Evolutionary conservation across 1,140 invertebrate genomes (phyloP).

Genomic region (Pseudobourletiella spinata): DNA sequence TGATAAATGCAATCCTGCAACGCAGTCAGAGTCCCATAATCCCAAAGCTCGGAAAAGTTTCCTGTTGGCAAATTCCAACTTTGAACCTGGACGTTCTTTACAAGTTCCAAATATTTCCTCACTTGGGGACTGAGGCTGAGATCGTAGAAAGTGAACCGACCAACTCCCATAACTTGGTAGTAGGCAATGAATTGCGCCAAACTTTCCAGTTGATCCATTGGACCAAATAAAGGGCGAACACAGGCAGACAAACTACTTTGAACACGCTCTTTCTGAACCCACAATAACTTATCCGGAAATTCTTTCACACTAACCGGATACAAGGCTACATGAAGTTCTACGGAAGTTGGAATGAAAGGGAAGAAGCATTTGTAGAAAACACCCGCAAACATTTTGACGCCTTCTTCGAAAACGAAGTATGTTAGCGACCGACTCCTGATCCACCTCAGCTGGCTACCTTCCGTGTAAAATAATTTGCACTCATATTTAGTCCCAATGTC

Average conservation of each 20-base stretch:
- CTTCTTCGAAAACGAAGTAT: constrained; percentile 31
- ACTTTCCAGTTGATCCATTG: constrained; percentile 20
- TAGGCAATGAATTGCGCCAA: constrained; percentile 30
- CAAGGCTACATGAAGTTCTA: constrained; percentile 13
- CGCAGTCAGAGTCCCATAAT: constrained; percentile 54
- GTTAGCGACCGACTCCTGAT: constrained; percentile 5
- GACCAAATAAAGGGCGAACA: constrained; percentile 30
- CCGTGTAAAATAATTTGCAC: constrained; percentile 22
- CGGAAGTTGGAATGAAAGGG: not conserved
- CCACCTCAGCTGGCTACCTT: not conserved
- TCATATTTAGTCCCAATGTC: constrained; percentile 3
- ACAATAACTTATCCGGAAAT: constrained; percentile 28
- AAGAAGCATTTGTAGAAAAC: constrained; percentile 29
- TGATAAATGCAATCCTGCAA: constrained; percentile 90
- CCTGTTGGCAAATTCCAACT: constrained; percentile 35
- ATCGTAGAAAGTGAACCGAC: constrained; percentile 26
- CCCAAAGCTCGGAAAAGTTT: constrained; percentile 32
- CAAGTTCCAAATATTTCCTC: not conserved
- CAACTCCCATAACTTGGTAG: constrained; percentile 25
- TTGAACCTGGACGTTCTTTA: not conserved
- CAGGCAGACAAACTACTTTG: constrained; percentile 12
- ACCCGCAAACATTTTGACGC: constrained; percentile 26
- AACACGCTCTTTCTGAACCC: not conserved
- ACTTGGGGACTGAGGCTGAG: constrained; percentile 19
- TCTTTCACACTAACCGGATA: constrained; percentile 14